phyloP scores from a whole-genome alignment of 92 coral and sea anemone genomes.

The Palythoa grandiflora region DNA sequence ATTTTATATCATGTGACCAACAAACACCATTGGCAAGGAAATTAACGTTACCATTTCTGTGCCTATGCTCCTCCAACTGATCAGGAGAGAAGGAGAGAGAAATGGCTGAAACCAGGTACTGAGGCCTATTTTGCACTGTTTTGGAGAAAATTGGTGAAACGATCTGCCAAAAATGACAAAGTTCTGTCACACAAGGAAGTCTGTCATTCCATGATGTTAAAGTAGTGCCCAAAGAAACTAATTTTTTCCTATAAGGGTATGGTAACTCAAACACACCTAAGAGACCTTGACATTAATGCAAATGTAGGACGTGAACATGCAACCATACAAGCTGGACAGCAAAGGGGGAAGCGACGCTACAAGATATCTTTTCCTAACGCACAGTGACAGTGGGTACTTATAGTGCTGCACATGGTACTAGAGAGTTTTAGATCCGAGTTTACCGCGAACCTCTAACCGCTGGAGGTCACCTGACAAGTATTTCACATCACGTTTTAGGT shows the following conservation, averaged over 20 bases:
- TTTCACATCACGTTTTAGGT: constrained; percentile 53
- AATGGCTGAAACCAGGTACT: background rate
- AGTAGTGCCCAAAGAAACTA: constrained; percentile 65
- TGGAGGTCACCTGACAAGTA: constrained; percentile 41
- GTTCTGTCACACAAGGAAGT: constrained; percentile 67
- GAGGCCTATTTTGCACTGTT: background rate
- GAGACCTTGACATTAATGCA: constrained; percentile 67
- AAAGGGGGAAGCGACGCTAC: background rate
- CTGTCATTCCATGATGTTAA: constrained; percentile 48
- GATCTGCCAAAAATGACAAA: constrained; percentile 42
- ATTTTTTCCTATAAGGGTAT: constrained; percentile 61
- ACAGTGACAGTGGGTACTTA: background rate
- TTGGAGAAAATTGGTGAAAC: background rate
- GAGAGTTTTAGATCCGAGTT: constrained; percentile 57
- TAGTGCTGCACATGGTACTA: no score
- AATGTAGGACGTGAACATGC: constrained; percentile 64
- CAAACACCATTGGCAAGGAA: constrained; percentile 4
- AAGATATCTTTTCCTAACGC: background rate
- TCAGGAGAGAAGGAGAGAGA: background rate
- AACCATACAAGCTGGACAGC: background rate
- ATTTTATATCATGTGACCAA: background rate
- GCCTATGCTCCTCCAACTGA: background rate
- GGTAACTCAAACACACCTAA: constrained; percentile 61
- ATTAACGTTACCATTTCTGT: background rate
- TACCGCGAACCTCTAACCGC: constrained; percentile 47